Conservation (phyloP, 1,140 invertebrate genomes). For the Penaeus chinensis region DNA sequence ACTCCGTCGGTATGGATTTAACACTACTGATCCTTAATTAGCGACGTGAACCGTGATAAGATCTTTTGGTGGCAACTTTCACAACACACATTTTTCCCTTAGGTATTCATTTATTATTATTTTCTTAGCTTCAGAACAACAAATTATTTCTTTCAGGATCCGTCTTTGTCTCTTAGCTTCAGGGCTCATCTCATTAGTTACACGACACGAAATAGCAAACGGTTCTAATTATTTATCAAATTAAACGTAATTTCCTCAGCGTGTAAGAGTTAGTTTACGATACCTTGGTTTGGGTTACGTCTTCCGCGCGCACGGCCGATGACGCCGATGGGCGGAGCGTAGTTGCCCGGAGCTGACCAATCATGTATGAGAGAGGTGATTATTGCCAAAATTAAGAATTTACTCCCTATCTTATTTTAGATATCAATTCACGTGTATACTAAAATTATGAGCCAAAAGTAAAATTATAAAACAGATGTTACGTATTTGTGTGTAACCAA, state of each 20-base stretch:
- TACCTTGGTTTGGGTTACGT: slow-evolving; percentile 30
- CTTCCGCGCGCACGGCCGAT: background rate
- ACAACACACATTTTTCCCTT: slow-evolving; percentile 2
- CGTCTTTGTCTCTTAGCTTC: background rate
- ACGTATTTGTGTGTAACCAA: too few relatives aligned
- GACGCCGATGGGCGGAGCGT: slow-evolving; percentile 27
- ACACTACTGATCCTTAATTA: slow-evolving; percentile 39
- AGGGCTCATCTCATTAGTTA: slow-evolving; percentile 49
- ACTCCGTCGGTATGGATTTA: slow-evolving; percentile 42
- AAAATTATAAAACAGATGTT: too few relatives aligned
- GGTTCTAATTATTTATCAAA: slow-evolving; percentile 46
- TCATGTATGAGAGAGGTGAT: slow-evolving; percentile 9
- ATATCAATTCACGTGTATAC: too few relatives aligned
- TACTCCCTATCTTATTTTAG: background rate
- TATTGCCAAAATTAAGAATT: too few relatives aligned
- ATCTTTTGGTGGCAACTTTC: too few relatives aligned
- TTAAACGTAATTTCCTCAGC: slow-evolving; percentile 37
- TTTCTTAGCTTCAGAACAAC: background rate
- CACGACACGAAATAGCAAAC: slow-evolving; percentile 48
- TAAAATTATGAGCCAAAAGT: too few relatives aligned
- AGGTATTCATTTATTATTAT: background rate
- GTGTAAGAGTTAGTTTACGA: slow-evolving; percentile 14
- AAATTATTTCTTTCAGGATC: too few relatives aligned
- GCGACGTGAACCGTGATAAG: background rate
- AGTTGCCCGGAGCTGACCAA: slow-evolving; percentile 40